Evolutionary conservation across 2,797 vertebrate genomes (phyloP).

Genomic region (Chelmon rostratus): DNA sequence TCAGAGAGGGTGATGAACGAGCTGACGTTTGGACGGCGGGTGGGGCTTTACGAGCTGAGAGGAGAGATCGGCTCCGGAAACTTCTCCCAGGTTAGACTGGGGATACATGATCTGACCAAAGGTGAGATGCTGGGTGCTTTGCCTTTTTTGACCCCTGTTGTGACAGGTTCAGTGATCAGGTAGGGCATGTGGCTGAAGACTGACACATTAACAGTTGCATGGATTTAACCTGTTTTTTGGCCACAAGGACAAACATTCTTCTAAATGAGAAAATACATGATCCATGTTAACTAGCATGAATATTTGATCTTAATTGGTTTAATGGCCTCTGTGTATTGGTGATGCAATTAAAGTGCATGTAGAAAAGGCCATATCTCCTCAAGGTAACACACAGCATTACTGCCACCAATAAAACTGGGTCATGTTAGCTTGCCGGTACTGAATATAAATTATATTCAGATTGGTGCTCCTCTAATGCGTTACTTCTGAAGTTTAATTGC

Average conservation of each 20-base stretch:
- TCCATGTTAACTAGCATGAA: too few relatives aligned
- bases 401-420: constrained; percentile 1
- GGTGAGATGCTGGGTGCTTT: constrained; percentile 72
- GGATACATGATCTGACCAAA: constrained; percentile 85
- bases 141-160: neutral
- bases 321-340: neutral
- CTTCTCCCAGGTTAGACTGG: constrained; percentile 85
- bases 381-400: neutral
- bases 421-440: neutral
- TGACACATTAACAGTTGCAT: too few relatives aligned
- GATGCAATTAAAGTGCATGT: neutral
- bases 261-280: neutral
- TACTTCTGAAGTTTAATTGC: neutral
- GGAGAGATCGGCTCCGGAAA: constrained; percentile 84
- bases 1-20: constrained; percentile 78
- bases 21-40: constrained; percentile 75
- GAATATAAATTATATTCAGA: neutral
- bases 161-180: constrained; percentile 13
- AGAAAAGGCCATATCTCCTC: neutral
- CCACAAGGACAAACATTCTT: neutral
- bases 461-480: neutral
- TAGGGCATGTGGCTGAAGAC: neutral
- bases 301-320: neutral
- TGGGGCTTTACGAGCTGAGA: constrained; percentile 83
- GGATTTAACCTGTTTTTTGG: neutral